Conservation (phyloP, 2,113 vertebrate species). For the Pan troglodytes region NHGRI_mPanTro3-v2.1_pri NC_072409.2:113439501-113440000, state of each 20-base stretch:
- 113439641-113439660: neutral
- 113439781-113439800: neutral
- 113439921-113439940: neutral
- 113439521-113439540: neutral
- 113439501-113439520: neutral
- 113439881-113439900: neutral
- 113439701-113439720: neutral
- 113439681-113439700: neutral
- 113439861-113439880: neutral
- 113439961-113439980: neutral
- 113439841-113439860: conserved; percentile 1
- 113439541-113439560: neutral
- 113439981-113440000: neutral
- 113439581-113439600: neutral
- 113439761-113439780: neutral
- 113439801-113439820: neutral
- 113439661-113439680: neutral
- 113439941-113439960: neutral
- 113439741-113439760: neutral
- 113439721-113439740: neutral
- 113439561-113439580: neutral
- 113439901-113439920: neutral
- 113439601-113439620: neutral
- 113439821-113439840: neutral
- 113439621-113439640: neutral